phyloP scores from a whole-genome alignment of 2,113 vertebrate species.

The Meleagris gallopavo region DNA sequence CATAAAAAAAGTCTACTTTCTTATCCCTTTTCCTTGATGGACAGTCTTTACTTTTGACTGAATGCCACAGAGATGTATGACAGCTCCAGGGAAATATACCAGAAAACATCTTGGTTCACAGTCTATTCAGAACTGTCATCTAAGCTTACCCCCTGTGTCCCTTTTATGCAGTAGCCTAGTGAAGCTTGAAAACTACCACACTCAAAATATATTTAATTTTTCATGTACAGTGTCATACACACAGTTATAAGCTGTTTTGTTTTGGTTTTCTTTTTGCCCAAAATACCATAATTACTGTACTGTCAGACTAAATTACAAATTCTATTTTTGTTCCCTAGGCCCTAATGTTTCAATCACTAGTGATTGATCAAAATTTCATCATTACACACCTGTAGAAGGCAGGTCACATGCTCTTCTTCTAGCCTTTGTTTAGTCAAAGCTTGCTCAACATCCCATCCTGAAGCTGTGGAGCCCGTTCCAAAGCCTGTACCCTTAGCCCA shows the following conservation, averaged over 20 bases:
- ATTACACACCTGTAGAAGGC: conserved; percentile 89
- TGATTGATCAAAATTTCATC: background rate
- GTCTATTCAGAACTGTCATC: background rate
- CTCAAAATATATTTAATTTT: background rate
- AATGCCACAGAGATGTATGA: background rate
- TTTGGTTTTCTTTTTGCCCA: background rate
- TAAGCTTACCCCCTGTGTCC: background rate
- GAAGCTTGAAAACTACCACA: background rate
- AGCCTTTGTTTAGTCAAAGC: conserved; percentile 97
- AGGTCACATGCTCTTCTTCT: conserved; percentile 98
- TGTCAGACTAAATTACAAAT: background rate
- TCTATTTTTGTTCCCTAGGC: background rate
- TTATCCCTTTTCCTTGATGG: background rate
- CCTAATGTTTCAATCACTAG: background rate
- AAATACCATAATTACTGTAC: background rate
- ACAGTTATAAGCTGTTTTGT: background rate
- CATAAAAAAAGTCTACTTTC: background rate
- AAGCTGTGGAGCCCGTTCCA: conserved; percentile 97
- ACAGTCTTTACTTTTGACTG: background rate
- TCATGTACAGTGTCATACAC: rapidly evolving
- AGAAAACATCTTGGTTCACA: background rate
- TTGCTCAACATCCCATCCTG: conserved; percentile 98
- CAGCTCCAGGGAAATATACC: background rate
- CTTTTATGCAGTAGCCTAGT: background rate
- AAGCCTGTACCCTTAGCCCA: conserved; percentile 99